phyloP scores from a whole-genome alignment of 2,797 vertebrate species.

The Loris lydekkerianus region DNA sequence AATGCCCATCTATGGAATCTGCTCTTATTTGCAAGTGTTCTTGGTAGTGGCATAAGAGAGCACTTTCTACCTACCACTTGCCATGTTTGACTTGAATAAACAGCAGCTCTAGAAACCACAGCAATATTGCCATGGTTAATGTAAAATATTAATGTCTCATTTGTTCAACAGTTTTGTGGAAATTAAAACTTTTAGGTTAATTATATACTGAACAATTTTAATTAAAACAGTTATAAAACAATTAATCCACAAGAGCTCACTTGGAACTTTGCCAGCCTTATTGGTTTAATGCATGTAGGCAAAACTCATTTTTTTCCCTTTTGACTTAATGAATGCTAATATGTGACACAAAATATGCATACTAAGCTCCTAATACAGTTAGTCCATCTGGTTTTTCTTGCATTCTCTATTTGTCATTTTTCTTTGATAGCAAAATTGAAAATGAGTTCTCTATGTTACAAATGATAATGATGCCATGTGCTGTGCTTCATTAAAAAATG shows the following conservation, averaged over 20 bases:
- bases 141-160: conserved; percentile 93
- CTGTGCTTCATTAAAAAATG: conserved; percentile 83
- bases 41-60: not conserved
- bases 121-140: conserved; percentile 86
- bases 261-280: conserved; percentile 90
- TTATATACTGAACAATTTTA: conserved; percentile 92
- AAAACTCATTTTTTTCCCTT: conserved; percentile 89
- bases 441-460: conserved; percentile 84
- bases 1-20: not conserved
- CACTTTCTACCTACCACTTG: conserved; percentile 17
- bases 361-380: conserved; percentile 88
- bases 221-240: conserved; percentile 93
- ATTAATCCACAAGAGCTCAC: conserved; percentile 90
- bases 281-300: conserved; percentile 91
- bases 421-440: conserved; percentile 88
- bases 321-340: conserved; percentile 92
- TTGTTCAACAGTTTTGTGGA: conserved; percentile 91
- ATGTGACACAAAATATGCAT: conserved; percentile 90
- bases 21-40: not conserved
- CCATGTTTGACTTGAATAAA: conserved; percentile 72
- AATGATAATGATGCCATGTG: conserved; percentile 85
- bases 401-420: conserved; percentile 90
- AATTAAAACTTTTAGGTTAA: conserved; percentile 94
- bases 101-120: conserved; percentile 77
- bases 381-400: conserved; percentile 91